Evolutionary conservation across 2,888 invertebrate genomes (phyloP).

Genomic region (Nymphalis polychloros): DNA sequence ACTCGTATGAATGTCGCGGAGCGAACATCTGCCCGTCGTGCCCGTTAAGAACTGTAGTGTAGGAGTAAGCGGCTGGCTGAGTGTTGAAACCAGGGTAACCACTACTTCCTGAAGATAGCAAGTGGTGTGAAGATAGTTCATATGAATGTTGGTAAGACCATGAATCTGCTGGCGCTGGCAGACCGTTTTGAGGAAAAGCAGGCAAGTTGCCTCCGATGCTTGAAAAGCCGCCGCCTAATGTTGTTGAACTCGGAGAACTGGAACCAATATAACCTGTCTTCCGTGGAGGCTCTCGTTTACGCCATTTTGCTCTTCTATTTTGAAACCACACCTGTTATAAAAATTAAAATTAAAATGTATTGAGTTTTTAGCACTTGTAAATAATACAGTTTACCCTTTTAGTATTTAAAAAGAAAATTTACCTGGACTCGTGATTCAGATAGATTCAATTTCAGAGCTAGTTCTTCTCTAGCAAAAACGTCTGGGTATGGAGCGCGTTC

Average conservation of each 20-base stretch:
- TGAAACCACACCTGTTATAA: slow-evolving; percentile 88
- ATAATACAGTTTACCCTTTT: not conserved
- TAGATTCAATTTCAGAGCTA: slow-evolving; percentile 93
- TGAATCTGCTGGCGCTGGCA: slow-evolving; percentile 87
- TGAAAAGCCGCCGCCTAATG: slow-evolving; percentile 84
- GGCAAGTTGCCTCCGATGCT: slow-evolving; percentile 73
- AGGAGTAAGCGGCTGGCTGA: slow-evolving; percentile 82
- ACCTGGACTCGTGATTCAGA: slow-evolving; percentile 87
- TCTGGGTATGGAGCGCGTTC: slow-evolving; percentile 98
- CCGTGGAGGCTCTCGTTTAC: slow-evolving; percentile 95
- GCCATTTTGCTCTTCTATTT: slow-evolving; percentile 96
- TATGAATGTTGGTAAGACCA: slow-evolving; percentile 91
- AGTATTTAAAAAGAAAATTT: slow-evolving; percentile 27
- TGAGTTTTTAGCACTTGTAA: too few species aligned
- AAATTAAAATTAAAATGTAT: not conserved
- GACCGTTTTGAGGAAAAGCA: slow-evolving; percentile 82
- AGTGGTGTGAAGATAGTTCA: slow-evolving; percentile 88
- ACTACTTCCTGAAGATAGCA: slow-evolving; percentile 86
- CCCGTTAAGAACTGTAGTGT: slow-evolving; percentile 86
- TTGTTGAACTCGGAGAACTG: slow-evolving; percentile 85
- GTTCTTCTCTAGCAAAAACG: slow-evolving; percentile 96
- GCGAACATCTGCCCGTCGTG: slow-evolving; percentile 89
- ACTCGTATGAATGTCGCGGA: slow-evolving; percentile 82
- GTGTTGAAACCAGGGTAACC: slow-evolving; percentile 85
- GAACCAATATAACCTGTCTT: slow-evolving; percentile 91